Base-by-base conservation (phyloP, 2,113 vertebrate genomes). In the Esox niger region DNA sequence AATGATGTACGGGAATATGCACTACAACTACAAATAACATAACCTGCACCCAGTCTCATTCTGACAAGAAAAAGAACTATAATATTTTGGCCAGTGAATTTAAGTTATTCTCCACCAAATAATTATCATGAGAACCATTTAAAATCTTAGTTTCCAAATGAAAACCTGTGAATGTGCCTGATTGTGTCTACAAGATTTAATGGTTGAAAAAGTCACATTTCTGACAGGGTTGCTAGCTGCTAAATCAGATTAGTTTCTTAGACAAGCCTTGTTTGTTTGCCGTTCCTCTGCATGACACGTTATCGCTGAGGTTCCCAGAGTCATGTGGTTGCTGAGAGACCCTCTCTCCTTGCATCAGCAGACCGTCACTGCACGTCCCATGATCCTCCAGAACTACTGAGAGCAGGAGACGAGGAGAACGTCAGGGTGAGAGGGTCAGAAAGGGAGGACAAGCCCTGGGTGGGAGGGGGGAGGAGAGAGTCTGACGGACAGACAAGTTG, bases 201-300 rank as follows among this genome's bases (percentile, higher is more conserved):
- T 83, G 82, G 76, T 86, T 57, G 79, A 88, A 70, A 84, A 79
- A 56, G 68, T 82, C 70, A 31, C 74, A 74, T 77, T 86, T 79
- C 77, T 75, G 77, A 73, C 68, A 69, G 31, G 73, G 64, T 72
- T 61, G 73, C 79, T 80, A 77, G 69, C 64, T 55, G 76, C 73
- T 81, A 89, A 91, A 91, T 91, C 85, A 82, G 82, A 91, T 91
- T 90, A 89, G 61, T 4, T 68, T 56, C 63, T 71, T 58, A 79
- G 74, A 90, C 87, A 90, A 81, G 81, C 83, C 66, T 75, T 76
- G 82, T 77, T 85, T 88, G 88, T 90, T 73, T 79, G 64, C 66
- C 70, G 70, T 71, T 68, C 29, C 29, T 75, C 82, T 80, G 66
- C 78, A 82, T 79, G 75, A 78, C 83, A 85, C 70, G 81, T 84